Conservation (phyloP, 2,888 invertebrate genomes). For the Nemapogon koenigi region DNA sequence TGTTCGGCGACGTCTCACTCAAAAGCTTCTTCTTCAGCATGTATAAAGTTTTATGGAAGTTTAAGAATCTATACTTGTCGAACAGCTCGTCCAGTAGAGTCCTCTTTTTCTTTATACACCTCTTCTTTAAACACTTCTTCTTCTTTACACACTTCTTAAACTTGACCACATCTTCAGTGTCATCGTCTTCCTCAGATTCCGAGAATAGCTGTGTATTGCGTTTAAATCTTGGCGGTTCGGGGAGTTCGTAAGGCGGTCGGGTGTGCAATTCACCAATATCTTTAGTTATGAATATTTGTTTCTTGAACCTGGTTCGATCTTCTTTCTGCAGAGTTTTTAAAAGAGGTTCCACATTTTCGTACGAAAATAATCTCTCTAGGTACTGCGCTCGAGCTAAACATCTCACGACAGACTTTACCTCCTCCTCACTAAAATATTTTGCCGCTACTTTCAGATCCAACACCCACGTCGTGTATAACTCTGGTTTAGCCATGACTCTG, state of each 20-base stretch:
- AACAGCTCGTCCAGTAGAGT: too few species aligned
- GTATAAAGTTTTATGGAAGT: too few species aligned
- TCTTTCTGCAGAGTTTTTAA: conserved; percentile 25
- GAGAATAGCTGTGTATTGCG: too few species aligned
- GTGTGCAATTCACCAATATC: conserved; percentile 21
- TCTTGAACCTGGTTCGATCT: conserved; percentile 26
- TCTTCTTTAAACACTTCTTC: too few species aligned
- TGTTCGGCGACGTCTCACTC: conserved; percentile 27
- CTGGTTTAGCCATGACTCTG: too few species aligned
- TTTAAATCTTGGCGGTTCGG: conserved; percentile 15
- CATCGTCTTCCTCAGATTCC: too few species aligned
- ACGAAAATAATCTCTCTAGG: conserved; percentile 26
- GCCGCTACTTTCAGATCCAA: conserved; percentile 29
- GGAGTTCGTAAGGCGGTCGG: conserved; percentile 26
- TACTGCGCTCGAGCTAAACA: conserved; percentile 30
- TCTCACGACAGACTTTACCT: conserved; percentile 28
- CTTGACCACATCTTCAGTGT: too few species aligned
- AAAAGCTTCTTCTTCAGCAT: conserved; percentile 27
- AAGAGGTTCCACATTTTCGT: conserved; percentile 30
- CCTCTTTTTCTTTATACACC: too few species aligned
- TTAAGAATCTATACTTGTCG: too few species aligned
- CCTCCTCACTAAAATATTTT: conserved; percentile 23
- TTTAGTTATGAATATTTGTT: conserved; percentile 30
- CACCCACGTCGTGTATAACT: too few species aligned
- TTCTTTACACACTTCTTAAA: too few species aligned